Evolutionary conservation across 2,888 invertebrate species (phyloP).

Genomic region (Xylota segnis): DNA sequence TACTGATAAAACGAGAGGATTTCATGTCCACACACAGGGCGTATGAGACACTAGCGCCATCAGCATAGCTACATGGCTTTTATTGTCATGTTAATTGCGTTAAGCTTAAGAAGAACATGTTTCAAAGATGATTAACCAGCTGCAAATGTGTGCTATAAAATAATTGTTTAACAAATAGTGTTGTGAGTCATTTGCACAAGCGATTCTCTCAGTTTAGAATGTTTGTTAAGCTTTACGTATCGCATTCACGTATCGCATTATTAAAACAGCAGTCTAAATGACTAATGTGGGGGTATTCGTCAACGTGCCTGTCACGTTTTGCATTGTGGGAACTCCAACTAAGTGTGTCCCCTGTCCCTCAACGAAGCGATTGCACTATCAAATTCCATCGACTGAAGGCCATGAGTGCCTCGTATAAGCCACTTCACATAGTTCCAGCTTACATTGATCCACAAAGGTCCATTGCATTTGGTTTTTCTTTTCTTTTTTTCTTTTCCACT

Average conservation of each 20-base stretch:
- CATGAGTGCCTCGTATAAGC: slow-evolving; percentile 16
- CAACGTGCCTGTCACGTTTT: slow-evolving; percentile 4
- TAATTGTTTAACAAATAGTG: neutral
- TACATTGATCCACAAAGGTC: slow-evolving; percentile 8
- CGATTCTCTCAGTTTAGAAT: neutral
- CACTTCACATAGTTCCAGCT: slow-evolving; percentile 8
- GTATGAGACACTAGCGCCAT: slow-evolving; percentile 26
- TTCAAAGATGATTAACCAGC: neutral
- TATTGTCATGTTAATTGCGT: slow-evolving; percentile 15
- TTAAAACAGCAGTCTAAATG: neutral
- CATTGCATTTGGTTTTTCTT: no score
- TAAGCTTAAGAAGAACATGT: neutral
- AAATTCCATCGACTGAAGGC: slow-evolving; percentile 28
- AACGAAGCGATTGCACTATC: slow-evolving; percentile 14
- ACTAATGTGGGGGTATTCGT: slow-evolving; percentile 11
- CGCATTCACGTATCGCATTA: neutral
- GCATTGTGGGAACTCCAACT: neutral
- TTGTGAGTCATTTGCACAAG: neutral
- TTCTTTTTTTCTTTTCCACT: neutral
- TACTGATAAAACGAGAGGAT: slow-evolving; percentile 6
- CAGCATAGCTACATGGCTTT: neutral
- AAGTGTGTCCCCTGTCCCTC: neutral
- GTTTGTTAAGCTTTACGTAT: neutral
- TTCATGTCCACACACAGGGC: neutral
- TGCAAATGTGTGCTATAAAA: slow-evolving; percentile 1